Evolutionary conservation across 2,113 vertebrate species (phyloP), one percentile per base, ranked within the genome.

Genomic region (Ibidorhyncha struthersii): DNA sequence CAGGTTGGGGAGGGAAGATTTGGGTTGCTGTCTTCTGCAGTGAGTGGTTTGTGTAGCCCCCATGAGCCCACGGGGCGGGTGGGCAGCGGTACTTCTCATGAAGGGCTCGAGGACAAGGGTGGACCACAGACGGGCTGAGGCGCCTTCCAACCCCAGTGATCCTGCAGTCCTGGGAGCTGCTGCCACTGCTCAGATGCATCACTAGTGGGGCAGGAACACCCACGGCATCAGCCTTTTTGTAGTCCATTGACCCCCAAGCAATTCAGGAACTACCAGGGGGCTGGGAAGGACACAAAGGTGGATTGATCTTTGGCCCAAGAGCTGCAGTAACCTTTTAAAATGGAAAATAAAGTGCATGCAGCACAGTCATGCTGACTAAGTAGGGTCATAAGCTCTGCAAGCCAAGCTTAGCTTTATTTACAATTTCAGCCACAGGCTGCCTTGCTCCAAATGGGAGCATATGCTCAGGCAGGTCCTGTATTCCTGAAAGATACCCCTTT

Each of bases 61-160:
- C 0, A 0, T 29, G 69, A 91, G 32, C 8, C 40, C 70, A 29
- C 1, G 2, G n/a, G 18, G 9, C 36, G 6, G 6, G 13, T 27
- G 77, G 77, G 40, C 76, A 63, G 41, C 0, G 4, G 2, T 50
- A 19, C 29, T 78, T 63, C 55, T 83, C 1, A 0, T 43, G 58
- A 61, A 77, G 53, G 29, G 16, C 72, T 70, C 53, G 73, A 74
- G 55, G 34, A 56, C 34, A 7, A 62, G 14, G 20, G 21, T 69
- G 41, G 52, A 32, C 8, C 27, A 47, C 10, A 32, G 21, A 6
- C 2, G 3, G 22, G 29, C 34, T 79, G 74, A 52, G 40, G 4
- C 5, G 11, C 6, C 16, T 84, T 58, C 45, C 0, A 1, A 8
- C 41, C 14, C n/a, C 32, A 67, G 72, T 49, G 59, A 30, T 40